Evolutionary conservation across 2,888 invertebrate genomes (phyloP), one percentile per base, ranked within the genome.

Genomic region (Micoletzkya japonica): DNA sequence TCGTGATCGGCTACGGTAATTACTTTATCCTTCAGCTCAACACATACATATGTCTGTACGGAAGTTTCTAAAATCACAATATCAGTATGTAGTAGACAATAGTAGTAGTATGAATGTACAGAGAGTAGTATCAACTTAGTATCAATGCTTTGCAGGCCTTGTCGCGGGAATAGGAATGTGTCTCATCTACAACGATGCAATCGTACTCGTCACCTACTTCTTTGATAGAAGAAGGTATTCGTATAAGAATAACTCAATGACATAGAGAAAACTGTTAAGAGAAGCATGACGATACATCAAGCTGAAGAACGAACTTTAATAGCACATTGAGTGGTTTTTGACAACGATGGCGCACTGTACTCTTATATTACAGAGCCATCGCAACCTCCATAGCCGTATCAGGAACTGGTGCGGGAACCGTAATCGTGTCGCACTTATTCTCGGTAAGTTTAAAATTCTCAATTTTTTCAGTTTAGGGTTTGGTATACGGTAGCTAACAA

Each of bases 131-230:
- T 39, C 7, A 39, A 39, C 17, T 39, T 36, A 24, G 2, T 24
- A 3, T 57, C 32, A 34, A 34, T 7, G 32, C 4, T n/a, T 56
- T 59, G 2, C 64, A 68, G 68, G 52, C 7, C 39, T 30, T 24
- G 32, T 68, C 32, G 68, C 57, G 1, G 68, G 68, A 17, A 32
- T 68, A 71, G 80, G 80, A 30, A 72, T 81, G 70, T 50, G 70
- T 10, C 73, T 81, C 37, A 59, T 75, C 86, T 93, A 93, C 87
- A 93, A 93, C 64, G 85, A 93, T n/a, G 92, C 93, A 0, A 92
- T 93, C 6, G 93, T 93, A 2, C 92, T 92, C 77, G 93, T 94
- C 37, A 93, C 93, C 1, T 93, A 93, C 86, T 93, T 93, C 86
- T 94, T 94, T 86, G 92, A 93, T 83, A 44, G 64, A n/a, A 74